Evolutionary conservation across 2,113 vertebrate species (phyloP).

Genomic region (Hoplias malabaricus): DNA sequence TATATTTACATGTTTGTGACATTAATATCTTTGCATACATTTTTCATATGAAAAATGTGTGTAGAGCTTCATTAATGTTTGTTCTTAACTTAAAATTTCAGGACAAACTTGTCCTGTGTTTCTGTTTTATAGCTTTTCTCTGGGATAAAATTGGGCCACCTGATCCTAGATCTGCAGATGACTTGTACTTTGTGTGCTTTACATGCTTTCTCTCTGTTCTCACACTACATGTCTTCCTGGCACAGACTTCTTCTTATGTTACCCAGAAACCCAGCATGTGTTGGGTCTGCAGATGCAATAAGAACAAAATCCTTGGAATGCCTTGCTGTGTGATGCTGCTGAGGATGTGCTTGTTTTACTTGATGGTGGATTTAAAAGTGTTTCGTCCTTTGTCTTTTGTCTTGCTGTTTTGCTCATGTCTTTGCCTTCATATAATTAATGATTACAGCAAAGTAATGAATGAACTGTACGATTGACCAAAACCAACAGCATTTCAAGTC

Average conservation of each 20-base stretch:
- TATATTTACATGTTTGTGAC: too few relatives aligned
- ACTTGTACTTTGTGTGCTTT: not conserved
- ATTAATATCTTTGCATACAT: too few relatives aligned
- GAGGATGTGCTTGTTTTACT: not conserved
- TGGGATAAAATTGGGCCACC: too few relatives aligned
- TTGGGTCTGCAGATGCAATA: constrained; percentile 71
- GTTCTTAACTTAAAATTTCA: not conserved
- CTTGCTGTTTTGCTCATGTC: not conserved
- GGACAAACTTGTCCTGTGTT: not conserved
- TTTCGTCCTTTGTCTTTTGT: not conserved
- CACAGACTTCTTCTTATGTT: constrained; percentile 73
- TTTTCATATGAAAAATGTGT: too few relatives aligned
- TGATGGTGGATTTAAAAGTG: not conserved
- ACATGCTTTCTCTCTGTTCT: not conserved
- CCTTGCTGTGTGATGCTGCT: not conserved
- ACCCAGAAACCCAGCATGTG: constrained; percentile 72
- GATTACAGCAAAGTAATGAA: not conserved
- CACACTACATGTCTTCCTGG: constrained; percentile 60
- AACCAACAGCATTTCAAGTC: not conserved
- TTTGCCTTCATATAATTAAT: not conserved
- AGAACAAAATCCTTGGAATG: constrained; percentile 36
- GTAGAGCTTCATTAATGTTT: too few relatives aligned
- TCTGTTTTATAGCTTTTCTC: not conserved
- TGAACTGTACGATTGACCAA: not conserved
- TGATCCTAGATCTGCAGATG: too few relatives aligned